Conservation (phyloP, 2,113 vertebrate genomes). For the Herpailurus yagouaroundi region DNA sequence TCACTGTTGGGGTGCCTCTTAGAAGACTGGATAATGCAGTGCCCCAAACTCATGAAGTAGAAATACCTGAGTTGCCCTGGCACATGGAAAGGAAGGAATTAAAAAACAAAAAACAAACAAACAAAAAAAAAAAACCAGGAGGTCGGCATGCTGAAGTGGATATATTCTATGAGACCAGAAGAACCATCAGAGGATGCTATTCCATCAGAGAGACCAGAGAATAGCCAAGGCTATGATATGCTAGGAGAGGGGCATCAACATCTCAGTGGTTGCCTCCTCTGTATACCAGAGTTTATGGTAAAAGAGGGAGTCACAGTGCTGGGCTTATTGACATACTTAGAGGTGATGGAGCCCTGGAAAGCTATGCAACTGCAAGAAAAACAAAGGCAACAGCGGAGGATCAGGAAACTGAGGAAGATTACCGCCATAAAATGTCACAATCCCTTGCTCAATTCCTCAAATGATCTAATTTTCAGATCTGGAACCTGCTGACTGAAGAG, state of each 20-base stretch:
- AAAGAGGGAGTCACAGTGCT: background rate
- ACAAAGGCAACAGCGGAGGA: background rate
- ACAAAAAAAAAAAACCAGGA: background rate
- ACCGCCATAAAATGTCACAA: background rate
- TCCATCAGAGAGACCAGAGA: background rate
- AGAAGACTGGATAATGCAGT: background rate
- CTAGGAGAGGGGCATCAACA: background rate
- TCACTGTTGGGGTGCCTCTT: background rate
- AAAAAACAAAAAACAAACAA: background rate
- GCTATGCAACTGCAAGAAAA: background rate
- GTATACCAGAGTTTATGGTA: background rate
- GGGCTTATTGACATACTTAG: background rate
- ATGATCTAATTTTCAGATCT: conserved; percentile 9
- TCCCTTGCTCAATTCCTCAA: background rate
- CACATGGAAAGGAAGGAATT: background rate
- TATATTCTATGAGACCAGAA: background rate
- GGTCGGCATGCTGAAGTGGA: background rate
- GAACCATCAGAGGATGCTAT: background rate
- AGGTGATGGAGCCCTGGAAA: background rate
- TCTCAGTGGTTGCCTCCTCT: background rate
- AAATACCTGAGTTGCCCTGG: background rate
- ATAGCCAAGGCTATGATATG: background rate
- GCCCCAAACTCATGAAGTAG: background rate
- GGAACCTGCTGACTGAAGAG: background rate
- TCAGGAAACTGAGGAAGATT: background rate